Base-by-base conservation (phyloP, 1,140 invertebrate species). In the Meteorus sp. region DNA sequence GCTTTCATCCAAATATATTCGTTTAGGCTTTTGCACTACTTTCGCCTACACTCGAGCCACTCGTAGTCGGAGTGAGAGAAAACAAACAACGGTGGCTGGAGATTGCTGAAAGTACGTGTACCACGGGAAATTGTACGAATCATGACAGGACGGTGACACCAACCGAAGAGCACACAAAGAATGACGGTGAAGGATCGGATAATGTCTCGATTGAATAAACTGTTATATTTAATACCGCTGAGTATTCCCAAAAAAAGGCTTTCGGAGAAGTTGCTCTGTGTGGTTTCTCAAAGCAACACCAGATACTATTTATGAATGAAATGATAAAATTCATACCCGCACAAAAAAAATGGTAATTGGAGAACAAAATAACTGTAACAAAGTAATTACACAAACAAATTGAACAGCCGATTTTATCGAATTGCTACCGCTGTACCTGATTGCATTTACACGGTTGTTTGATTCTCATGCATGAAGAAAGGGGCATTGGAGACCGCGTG, bases 21-120 rank as follows among this genome's bases (percentile, higher is more conserved):
- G 79, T 81, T 0, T 73, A 97, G 93, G 88, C 92, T 66, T 95
- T 97, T 74, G 87, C 91, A 27, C 80, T 86, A 31, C 77, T 96
- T 27, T 92, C 89, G 1, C 83, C 88, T 15, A 85, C 89, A 61
- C 73, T 97, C 54, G 83, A 87, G 63, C 91, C 93, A 6, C 79
- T 97, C 68, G 83, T 93, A 0, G 88, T 93, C 47, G 91, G 94
- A 8, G 93, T 95, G n/a, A 80, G 85, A 44, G 80, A 84, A 53
- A 97, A 97, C 76, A 86, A 92, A 54, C 80, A 84, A 13, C 86
- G 93, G 64, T 97, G 94, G 94, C 79, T 92, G 43, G 83, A 88
- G 60, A 79, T 93, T 35, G 85, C 91, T 3, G 83, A 85, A 59
- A 82, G 11, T 22, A 59, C 54, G n/a, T 62, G 54, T 33, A 47